These are phyloP conservation scores for Drosophila nr. perissopoda DNA, from an alignment of 2,888 invertebrate species.

Conservation along the genomic window DNA sequence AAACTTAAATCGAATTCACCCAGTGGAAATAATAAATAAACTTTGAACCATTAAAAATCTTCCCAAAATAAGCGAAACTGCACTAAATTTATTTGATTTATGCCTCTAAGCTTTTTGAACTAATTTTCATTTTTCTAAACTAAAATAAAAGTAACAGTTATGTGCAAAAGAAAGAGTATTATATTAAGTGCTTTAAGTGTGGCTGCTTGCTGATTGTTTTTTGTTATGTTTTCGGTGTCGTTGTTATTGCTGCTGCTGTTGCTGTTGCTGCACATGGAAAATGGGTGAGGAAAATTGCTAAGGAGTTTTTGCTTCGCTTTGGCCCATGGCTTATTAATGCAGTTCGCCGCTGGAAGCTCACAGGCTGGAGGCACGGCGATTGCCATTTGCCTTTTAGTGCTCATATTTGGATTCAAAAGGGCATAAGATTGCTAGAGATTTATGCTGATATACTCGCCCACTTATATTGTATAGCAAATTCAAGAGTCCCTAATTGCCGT, in stretches of 20 bases:
- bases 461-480: constrained; percentile 42
- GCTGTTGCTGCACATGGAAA: constrained; percentile 35
- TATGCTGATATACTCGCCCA: constrained; percentile 59
- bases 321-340: constrained; percentile 61
- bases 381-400: constrained; percentile 35
- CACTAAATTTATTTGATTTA: not conserved
- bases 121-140: not conserved
- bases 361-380: constrained; percentile 13
- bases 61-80: not conserved
- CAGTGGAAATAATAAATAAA: not conserved
- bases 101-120: not conserved
- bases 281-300: constrained; percentile 35
- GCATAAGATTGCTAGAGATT: constrained; percentile 54
- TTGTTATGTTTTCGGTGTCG: constrained; percentile 32
- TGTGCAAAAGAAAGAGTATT: constrained; percentile 11
- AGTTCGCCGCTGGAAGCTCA: constrained; percentile 25
- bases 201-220: constrained; percentile 23
- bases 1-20: not conserved
- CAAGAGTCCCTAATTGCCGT: constrained; percentile 58
- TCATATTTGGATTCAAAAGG: constrained; percentile 52
- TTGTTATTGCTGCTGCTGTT: constrained; percentile 22
- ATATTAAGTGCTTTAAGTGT: not conserved
- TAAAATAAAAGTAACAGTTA: not conserved
- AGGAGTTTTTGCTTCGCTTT: constrained; percentile 41
- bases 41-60: not conserved